These are phyloP conservation scores for Anastatus disparis DNA, from an alignment of 1,140 invertebrate genomes.

Conservation along the genomic window DNA sequence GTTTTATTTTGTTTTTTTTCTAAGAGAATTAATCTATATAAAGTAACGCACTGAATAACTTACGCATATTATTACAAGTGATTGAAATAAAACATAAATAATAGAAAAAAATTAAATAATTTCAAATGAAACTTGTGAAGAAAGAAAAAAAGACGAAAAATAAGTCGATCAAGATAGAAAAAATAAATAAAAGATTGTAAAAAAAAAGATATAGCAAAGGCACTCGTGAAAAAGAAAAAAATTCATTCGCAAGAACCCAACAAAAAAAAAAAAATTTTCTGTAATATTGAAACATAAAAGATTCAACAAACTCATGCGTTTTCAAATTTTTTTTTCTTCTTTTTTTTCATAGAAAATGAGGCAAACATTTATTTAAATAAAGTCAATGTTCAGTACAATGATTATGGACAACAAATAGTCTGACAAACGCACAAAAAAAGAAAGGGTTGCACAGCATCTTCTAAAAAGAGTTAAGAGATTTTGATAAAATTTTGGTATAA, in stretches of 20 bases:
- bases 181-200: neutral
- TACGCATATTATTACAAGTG: neutral
- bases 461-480: no score
- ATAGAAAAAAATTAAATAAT: constrained; percentile 2
- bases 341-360: constrained; percentile 45
- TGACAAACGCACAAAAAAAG: constrained; percentile 27
- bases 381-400: constrained; percentile 53
- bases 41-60: neutral
- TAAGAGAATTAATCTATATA: no score
- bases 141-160: constrained; percentile 22
- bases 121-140: constrained; percentile 15
- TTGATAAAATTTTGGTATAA: no score
- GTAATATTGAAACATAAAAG: constrained; percentile 40
- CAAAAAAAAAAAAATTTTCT: constrained; percentile 41
- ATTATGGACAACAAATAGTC: constrained; percentile 49
- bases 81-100: neutral
- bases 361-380: constrained; percentile 59
- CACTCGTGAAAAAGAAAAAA: constrained; percentile 10
- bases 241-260: constrained; percentile 2
- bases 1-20: no score
- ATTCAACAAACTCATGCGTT: constrained; percentile 37
- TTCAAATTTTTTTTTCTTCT: constrained; percentile 11
- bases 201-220: neutral
- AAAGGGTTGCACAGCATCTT: constrained; percentile 12
- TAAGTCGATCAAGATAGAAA: neutral